phyloP scores from a whole-genome alignment of 1,140 invertebrate genomes.

The Achroia grisella region DNA sequence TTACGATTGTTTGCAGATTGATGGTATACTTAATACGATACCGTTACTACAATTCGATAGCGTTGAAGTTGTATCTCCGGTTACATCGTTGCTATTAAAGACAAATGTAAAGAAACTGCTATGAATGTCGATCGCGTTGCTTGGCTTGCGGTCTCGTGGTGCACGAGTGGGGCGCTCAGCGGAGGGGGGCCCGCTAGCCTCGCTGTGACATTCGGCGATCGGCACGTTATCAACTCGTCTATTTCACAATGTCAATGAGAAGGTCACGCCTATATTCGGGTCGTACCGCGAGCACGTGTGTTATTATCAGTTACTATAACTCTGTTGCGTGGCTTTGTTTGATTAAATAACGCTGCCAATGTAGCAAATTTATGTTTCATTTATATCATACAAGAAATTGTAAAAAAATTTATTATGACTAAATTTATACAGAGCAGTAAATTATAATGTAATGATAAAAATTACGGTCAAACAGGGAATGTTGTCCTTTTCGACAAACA shows the following conservation, averaged over 20 bases:
- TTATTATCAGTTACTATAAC: slow-evolving; percentile 13
- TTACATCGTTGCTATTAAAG: no score
- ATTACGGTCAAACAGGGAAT: no score
- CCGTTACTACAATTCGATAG: no score
- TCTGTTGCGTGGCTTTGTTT: background rate
- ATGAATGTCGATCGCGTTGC: slow-evolving; percentile 33
- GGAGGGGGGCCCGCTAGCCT: slow-evolving; percentile 59
- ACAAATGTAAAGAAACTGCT: slow-evolving; percentile 26
- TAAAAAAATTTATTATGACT: no score
- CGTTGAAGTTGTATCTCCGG: no score
- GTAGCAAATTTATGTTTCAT: no score
- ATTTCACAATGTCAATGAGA: slow-evolving; percentile 74
- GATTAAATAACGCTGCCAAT: no score
- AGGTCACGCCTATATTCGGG: slow-evolving; percentile 66
- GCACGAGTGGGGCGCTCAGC: slow-evolving; percentile 26
- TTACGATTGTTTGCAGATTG: slow-evolving; percentile 26
- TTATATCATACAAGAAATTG: no score
- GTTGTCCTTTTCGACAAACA: no score
- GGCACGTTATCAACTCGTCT: slow-evolving; percentile 67
- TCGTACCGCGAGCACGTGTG: slow-evolving; percentile 34
- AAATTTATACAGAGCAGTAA: no score
- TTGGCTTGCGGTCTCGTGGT: no score
- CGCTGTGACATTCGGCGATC: slow-evolving; percentile 66
- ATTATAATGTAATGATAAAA: no score
- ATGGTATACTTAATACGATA: slow-evolving; percentile 9